These are phyloP conservation scores for Hoplias malabaricus DNA, from an alignment of 2,113 vertebrate species.

Conservation along the genomic window DNA sequence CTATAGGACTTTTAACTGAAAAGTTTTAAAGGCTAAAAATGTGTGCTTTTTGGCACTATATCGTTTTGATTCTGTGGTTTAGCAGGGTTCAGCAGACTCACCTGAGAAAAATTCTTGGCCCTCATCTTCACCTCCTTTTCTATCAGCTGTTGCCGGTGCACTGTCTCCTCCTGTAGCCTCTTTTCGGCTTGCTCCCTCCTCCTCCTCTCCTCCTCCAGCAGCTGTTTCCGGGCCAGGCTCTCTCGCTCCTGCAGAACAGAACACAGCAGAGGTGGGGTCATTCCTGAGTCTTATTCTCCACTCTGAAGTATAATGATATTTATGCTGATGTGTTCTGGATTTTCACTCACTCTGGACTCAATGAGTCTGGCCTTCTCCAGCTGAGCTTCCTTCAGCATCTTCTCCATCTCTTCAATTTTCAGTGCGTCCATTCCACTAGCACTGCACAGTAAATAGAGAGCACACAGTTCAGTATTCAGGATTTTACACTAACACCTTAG, in stretches of 20 bases:
- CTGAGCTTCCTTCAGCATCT: constrained; percentile 91
- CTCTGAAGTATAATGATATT: not conserved
- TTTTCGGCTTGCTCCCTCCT: constrained; percentile 87
- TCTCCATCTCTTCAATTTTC: constrained; percentile 97
- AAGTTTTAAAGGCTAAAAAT: no score
- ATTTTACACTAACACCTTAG: not conserved
- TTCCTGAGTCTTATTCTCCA: not conserved
- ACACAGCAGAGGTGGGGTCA: not conserved
- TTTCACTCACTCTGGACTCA: constrained; percentile 83
- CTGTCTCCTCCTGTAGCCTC: constrained; percentile 85
- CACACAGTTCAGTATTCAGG: not conserved
- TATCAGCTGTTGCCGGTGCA: constrained; percentile 85
- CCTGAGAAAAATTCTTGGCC: constrained; percentile 94
- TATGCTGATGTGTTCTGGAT: not conserved
- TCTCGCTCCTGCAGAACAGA: constrained; percentile 82
- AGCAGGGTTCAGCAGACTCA: constrained; percentile 51
- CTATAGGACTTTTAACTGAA: no score
- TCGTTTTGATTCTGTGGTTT: no score
- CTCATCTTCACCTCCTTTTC: constrained; percentile 96
- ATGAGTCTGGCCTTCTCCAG: constrained; percentile 89
- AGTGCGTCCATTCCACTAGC: constrained; percentile 79
- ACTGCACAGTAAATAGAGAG: constrained; percentile 68
- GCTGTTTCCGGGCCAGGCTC: constrained; percentile 81
- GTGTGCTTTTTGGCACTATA: no score
- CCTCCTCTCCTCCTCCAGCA: constrained; percentile 90